Percentiles rank a stretch among this genome's conserved stretches.
Conservation (phyloP, 2,797 vertebrate species). For the Argya squamiceps region DNA sequence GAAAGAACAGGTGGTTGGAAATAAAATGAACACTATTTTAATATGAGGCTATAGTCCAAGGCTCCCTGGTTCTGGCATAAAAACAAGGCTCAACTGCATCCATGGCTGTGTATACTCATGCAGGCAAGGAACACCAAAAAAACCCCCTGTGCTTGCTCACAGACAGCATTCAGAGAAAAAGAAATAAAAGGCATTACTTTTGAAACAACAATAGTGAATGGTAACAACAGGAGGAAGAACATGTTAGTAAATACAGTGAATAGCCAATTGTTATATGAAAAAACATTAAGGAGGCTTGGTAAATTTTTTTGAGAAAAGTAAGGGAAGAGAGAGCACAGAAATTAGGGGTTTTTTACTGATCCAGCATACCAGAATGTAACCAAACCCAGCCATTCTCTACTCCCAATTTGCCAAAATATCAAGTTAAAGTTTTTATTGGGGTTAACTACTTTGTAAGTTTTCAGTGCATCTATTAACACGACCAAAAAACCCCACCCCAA, state of each 20-base stretch:
- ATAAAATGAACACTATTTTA: not conserved
- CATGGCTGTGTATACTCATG: not conserved
- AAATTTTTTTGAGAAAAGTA: not conserved
- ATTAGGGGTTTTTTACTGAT: not conserved
- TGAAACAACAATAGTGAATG: not conserved
- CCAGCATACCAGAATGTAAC: not conserved
- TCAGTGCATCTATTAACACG: not conserved
- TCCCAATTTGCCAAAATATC: not conserved
- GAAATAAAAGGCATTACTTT: not conserved
- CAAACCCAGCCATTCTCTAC: not conserved
- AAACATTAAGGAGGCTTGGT: not conserved
- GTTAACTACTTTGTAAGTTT: not conserved
- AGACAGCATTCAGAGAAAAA: not conserved
- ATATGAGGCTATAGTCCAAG: not conserved
- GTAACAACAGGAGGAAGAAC: not conserved
- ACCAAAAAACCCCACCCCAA: not conserved
- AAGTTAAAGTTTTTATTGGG: not conserved
- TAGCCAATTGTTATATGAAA: not conserved
- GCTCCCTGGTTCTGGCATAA: fast-evolving
- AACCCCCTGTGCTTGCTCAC: not conserved
- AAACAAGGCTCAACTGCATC: not conserved
- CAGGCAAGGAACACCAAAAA: not conserved
- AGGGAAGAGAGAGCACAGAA: not conserved
- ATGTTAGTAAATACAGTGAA: not conserved
- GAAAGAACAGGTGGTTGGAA: not conserved